Evolutionary conservation across 2,888 invertebrate genomes (phyloP), one percentile per base, ranked within the genome.

Genomic region (Mylabris sibirica): DNA sequence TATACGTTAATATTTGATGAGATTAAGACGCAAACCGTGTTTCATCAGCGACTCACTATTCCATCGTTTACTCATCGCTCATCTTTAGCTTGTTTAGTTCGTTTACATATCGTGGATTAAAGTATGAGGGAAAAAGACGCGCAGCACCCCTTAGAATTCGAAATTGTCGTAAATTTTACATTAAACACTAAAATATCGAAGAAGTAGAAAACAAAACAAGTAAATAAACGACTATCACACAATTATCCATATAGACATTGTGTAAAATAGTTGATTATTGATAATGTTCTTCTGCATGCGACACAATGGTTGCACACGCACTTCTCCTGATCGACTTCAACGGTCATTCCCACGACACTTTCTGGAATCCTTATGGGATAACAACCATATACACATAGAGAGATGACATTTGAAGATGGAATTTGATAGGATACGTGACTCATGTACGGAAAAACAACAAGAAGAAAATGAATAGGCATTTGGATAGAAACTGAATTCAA

Each of bases 21-120:
- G 82, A 83, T 83, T 84, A 84, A 84, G 84, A 84, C 83, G 81
- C 82, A 83, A 84, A 83, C 82, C 84, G 79, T 84, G 84, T 84
- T 82, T 82, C 83, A 81, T 84, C 82, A 83, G 83, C 49, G 44
- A 44, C n/a, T n/a, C 82, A 75, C 76, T 73, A 69, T 69, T 70
- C 70, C 70, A 66, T 64, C 68, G 73, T 76, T 77, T 75, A 64
- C 74, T 76, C 74, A 77, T 75, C 76, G 74, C 74, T 75, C 74
- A 71, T 72, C 72, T 73, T 71, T 71, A 69, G 67, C 72, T 70
- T 70, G 73, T 71, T 75, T 53, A 57, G 20, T 26, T 57, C 64
- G 64, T 70, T 76, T 76, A 75, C 75, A 76, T 76, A 72, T 73
- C 49, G 49, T 6, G 41, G n/a, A 44, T n/a, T 44, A n/a, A 5